Evolutionary conservation across 2,113 vertebrate genomes (phyloP).

Genomic region (Oxyruncus cristatus): DNA sequence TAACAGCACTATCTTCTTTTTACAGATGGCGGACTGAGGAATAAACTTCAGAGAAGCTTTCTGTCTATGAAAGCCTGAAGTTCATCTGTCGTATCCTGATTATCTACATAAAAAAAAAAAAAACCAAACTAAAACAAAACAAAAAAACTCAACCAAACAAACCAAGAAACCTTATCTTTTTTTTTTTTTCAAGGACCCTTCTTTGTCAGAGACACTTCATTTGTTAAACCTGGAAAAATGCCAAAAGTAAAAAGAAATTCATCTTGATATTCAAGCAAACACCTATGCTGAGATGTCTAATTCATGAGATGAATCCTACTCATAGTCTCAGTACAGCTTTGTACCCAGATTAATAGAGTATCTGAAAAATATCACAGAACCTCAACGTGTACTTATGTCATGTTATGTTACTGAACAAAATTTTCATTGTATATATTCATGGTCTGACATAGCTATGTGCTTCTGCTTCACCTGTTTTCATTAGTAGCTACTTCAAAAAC

Average conservation of each 20-base stretch:
- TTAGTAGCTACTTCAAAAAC: neutral
- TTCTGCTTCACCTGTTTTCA: neutral
- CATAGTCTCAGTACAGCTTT: neutral
- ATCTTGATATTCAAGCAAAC: neutral
- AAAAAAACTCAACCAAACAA: neutral
- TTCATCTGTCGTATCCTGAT: neutral
- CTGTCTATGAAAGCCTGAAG: neutral
- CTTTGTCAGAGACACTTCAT: neutral
- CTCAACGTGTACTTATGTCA: fast-evolving
- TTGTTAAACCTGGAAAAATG: neutral
- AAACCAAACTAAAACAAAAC: no score
- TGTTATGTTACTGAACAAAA: neutral
- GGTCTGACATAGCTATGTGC: neutral
- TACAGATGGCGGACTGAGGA: neutral
- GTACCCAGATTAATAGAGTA: neutral
- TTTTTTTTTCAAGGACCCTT: neutral
- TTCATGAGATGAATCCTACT: neutral
- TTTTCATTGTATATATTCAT: neutral
- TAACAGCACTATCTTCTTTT: neutral
- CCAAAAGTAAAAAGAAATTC: neutral
- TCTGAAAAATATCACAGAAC: neutral
- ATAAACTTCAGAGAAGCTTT: neutral
- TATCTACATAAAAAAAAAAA: neutral
- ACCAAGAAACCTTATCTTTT: fast-evolving
- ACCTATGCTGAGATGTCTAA: neutral